Conservation (phyloP, 2,113 vertebrate species). For the Limanda limanda region DNA sequence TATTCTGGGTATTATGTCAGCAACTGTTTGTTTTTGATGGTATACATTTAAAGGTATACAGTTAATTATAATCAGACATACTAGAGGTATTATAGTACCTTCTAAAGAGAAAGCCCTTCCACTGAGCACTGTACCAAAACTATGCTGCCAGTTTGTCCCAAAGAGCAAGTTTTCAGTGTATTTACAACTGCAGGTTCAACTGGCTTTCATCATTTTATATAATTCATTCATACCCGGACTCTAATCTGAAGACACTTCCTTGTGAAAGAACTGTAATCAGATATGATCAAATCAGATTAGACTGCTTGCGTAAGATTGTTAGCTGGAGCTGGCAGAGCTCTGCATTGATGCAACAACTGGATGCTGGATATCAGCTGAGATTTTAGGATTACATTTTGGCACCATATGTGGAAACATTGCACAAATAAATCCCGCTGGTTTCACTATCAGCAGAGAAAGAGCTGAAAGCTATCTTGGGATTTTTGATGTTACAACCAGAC, state of each 20-base stretch:
- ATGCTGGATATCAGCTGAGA: constrained; percentile 20
- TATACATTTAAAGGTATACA: neutral
- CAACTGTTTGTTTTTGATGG: neutral
- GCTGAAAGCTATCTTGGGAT: neutral
- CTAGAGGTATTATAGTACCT: neutral
- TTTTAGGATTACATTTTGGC: constrained; percentile 24
- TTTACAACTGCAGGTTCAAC: neutral
- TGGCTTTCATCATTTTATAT: constrained; percentile 20
- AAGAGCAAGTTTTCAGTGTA: neutral
- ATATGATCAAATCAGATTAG: constrained; percentile 54
- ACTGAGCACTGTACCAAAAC: neutral
- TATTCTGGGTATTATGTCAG: neutral
- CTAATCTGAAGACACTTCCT: constrained; percentile 18
- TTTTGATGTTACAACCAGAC: neutral
- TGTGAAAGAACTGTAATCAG: constrained; percentile 44
- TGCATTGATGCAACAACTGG: constrained; percentile 35
- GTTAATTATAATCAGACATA: neutral
- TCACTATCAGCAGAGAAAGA: constrained; percentile 9
- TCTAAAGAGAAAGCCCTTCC: neutral
- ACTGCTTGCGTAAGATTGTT: constrained; percentile 49
- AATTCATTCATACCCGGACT: constrained; percentile 32
- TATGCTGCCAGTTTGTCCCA: neutral
- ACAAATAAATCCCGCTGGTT: neutral
- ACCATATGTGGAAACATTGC: neutral
- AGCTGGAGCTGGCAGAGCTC: constrained; percentile 21